Evolutionary conservation across 1,140 invertebrate species (phyloP), one percentile per base, ranked within the genome.

Genomic region (Caenorhabditis brenneri): DNA sequence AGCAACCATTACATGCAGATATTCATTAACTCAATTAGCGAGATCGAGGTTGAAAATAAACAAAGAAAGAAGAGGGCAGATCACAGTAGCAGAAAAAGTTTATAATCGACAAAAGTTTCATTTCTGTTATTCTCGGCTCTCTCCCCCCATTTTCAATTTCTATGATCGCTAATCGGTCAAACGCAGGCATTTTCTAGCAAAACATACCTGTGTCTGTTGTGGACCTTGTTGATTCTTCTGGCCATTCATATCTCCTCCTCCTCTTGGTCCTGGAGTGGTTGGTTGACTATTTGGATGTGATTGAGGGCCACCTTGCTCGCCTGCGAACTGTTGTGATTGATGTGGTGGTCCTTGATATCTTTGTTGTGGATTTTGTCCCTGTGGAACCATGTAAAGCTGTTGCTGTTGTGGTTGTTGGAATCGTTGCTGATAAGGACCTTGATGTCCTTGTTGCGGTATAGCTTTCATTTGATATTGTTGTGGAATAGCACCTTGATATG

Each of bases 211-310:
- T 39, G 65, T 6, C 10, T 74, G 65, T 39, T 33, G 22, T 24
- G 36, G 27, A 22, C 36, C 36, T 39, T 15, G 33, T 31, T 42
- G 33, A 12, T 36, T 46, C 15, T 74, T 74, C 22, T 12, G 65
- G 16, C 58, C 58, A 65, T 39, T 65, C 22, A 74, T 33, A 5
- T 74, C 65, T 12, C 65, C 36, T 10, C 65, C 65, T 12, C 65
- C 36, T 10, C 65, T 29, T 74, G 65, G 65, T 24, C 65, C 65
- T 10, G 65, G 65, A 15, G 65, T 74, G 2, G 36, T 74, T 74
- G 65, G 65, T 24, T 74, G 65, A 74, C 65, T 74, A 42, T 74
- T 74, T 42, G 65, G 65, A 74, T 74, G 65, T 24, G 65, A 74
- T 42, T 42, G 36, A 22, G 65, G 65, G 12, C 19, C 36, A 42